Base-by-base conservation (phyloP, 1,140 invertebrate species). In the Saxidomus purpurata region DNA sequence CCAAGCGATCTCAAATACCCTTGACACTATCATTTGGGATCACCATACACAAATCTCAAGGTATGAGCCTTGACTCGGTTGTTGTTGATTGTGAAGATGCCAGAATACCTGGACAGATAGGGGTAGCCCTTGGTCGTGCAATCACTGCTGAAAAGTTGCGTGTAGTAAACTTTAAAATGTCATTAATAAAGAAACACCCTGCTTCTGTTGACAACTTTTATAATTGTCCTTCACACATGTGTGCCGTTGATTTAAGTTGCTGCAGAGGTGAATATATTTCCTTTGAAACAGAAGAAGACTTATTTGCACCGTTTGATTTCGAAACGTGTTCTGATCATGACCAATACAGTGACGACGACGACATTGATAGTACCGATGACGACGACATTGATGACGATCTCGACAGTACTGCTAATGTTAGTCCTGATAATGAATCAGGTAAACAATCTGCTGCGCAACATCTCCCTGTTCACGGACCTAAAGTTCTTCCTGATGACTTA, bases 11-110 rank as follows among this genome's bases (percentile, higher is more conserved):
- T n/a, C n/a, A n/a, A n/a, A n/a, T n/a, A n/a, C n/a, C n/a, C n/a
- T n/a, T n/a, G n/a, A n/a, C n/a, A n/a, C n/a, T n/a, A n/a, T n/a
- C n/a, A n/a, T n/a, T n/a, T n/a, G n/a, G n/a, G n/a, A n/a, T n/a
- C n/a, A n/a, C n/a, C 71, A 76, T 76, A 4, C 28, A 83, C 67
- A 83, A 83, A 63, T 34, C 80, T 11, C 80, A 83, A 52, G 80
- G 80, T 8, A 83, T 83, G 80, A 55, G 15, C 25, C 61, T 83
- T 31, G 61, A 67, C 11, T 71, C 67, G 4, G 67, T 71, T 34
- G 67, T 71, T 71, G 67, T 71, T 2, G 67, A 71, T 28, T 71
- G 11, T 28, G 36, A 71, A 28, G 28, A 71, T 71, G 67, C 36
- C 11, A 17, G 34, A 19, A 40, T 71, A 36, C n/a, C n/a, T n/a